Base-by-base conservation (phyloP, 2,797 vertebrate genomes). In the Lepidocolaptes lacrymiger region DNA sequence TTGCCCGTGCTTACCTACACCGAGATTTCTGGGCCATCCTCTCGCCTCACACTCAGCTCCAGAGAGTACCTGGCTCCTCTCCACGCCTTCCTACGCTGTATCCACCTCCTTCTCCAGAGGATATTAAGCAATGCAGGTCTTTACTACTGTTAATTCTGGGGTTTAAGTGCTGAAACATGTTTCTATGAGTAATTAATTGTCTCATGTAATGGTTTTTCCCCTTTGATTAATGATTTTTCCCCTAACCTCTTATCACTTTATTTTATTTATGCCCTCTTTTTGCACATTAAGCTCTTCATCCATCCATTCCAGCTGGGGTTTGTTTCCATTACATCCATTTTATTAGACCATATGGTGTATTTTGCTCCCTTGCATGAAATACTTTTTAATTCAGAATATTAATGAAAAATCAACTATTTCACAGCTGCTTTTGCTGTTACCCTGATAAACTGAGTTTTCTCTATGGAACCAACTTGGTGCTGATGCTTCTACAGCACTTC, bases 401-500 rank as follows among this genome's bases (percentile, higher is more conserved):
- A 78, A 81, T 32, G 21, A 36, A 59, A 80, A 34, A 17, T 37
- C 41, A 26, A 58, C 16, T 66, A 27, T 82, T 82, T 84, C 52
- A 49, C n/a, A 73, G 36, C 14, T 27, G 20, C 24, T 85, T 72
- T 39, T 71, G 39, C 56, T 54, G 32, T 69, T 56, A 14, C 9
- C 12, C 37, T 19, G 12, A 14, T 39, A 51, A 89, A 44, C 5
- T 1, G 20, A 66, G 10, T 34, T 77, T 55, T 41, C 26, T 11
- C 7, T 2, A 10, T 56, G 37, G 48, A 56, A 46, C 23, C 32
- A 72, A 12, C 41, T 59, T 23, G 0, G 1, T 0, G 0, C 43
- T 64, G 75, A 30, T 80, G 49, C 30, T 80, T 39, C 49, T 23
- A 20, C 23, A n/a, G 22, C 15, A 28, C 28, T 87, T 69, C 22